Evolutionary conservation across 1,140 invertebrate species (phyloP), one percentile per base, ranked within the genome.

Genomic region (Paramacrobiotus metropolitanus): DNA sequence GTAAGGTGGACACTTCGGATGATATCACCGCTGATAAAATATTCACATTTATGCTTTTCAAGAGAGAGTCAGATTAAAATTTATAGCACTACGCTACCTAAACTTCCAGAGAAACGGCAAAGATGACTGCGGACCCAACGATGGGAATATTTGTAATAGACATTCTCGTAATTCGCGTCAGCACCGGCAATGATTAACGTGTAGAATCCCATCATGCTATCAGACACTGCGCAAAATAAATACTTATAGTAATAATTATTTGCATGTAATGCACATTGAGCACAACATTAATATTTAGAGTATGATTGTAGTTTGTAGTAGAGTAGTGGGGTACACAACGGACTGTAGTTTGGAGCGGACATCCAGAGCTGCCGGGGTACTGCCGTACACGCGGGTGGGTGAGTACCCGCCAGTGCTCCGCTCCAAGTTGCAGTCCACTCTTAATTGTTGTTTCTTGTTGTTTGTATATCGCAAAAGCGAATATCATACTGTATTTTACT

Each of bases 121-220:
- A 72, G 70, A 76, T 77, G 81, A 1, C 83, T 84, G 2, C 76
- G 76, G 66, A 82, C 79, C 85, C 85, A 87, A 0, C 73, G 67
- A 29, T 74, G 73, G 1, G 83, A 80, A 61, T 80, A 72, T 62
- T 71, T 67, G 65, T 81, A 77, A 70, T 84, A 87, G 48, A 73
- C 72, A 60, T 79, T 77, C 21, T 83, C 72, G 67, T 77, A 84
- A 59, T 74, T 72, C 30, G 77, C 67, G 68, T 87, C 85, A 66
- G 81, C 76, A 30, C 78, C 69, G 2, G 79, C 83, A 65, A 87
- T 82, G 59, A 81, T 75, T 18, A 83, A 68, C 61, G 87, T 73
- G 70, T 87, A 87, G 48, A 86, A 68, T 1, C 83, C 85, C 82
- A 86, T 86, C 21, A 86, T 69, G 65, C 85, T 75, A 71, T 87